Evolutionary conservation across 2,888 invertebrate species (phyloP).

Genomic region (Drosophila borealis): DNA sequence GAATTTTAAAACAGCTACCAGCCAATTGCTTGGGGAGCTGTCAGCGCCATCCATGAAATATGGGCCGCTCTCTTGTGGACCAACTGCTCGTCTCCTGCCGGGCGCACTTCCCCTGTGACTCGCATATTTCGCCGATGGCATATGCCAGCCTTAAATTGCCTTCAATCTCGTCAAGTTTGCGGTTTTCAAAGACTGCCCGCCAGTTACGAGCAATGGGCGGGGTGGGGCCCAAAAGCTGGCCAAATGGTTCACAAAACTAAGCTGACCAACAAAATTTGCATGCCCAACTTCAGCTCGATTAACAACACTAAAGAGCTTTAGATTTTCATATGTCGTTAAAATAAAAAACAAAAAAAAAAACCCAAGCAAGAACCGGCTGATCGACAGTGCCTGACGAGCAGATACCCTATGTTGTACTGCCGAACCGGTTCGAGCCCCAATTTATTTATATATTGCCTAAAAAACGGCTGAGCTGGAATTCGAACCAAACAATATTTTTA

Average conservation of each 20-base stretch:
- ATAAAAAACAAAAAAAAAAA: constrained; percentile 28
- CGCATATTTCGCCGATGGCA: constrained; percentile 7
- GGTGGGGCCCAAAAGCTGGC: constrained; percentile 21
- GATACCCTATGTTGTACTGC: neutral
- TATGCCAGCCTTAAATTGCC: constrained; percentile 58
- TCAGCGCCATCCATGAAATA: constrained; percentile 68
- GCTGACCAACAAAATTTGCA: constrained; percentile 53
- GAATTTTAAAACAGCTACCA: constrained; percentile 61
- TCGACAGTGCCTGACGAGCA: neutral
- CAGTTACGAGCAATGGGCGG: neutral
- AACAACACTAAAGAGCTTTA: constrained; percentile 19
- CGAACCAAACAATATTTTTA: too few relatives aligned
- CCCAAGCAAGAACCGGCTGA: neutral
- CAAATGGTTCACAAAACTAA: constrained; percentile 28
- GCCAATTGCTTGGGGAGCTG: constrained; percentile 58
- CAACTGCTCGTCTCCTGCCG: constrained; percentile 6
- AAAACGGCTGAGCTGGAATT: too few relatives aligned
- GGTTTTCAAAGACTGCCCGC: constrained; percentile 31
- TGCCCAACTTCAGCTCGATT: constrained; percentile 14
- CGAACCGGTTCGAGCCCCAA: too few relatives aligned
- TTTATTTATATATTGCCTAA: too few relatives aligned
- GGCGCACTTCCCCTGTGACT: constrained; percentile 4
- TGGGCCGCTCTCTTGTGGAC: constrained; percentile 31
- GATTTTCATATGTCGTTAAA: constrained; percentile 60
- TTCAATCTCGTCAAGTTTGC: constrained; percentile 51